Evolutionary conservation across 2,888 invertebrate species (phyloP).

Genomic region (Nasonia oneida): DNA sequence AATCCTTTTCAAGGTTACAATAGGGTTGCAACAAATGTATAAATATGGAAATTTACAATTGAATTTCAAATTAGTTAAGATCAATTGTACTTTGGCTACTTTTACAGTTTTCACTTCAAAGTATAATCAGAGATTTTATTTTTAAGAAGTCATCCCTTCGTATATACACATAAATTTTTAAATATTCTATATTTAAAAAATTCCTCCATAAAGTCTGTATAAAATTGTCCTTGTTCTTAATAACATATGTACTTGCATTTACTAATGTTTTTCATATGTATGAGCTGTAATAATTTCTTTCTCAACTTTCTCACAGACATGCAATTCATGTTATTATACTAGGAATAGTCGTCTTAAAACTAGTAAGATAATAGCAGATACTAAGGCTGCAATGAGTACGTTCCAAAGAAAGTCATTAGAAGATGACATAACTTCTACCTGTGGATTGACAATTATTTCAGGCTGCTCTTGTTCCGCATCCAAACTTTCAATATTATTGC

Average conservation of each 20-base stretch:
- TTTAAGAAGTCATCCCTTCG: not conserved
- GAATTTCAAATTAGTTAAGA: not conserved
- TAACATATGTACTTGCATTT: conserved; percentile 65
- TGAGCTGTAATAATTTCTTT: conserved; percentile 11
- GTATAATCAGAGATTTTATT: conserved; percentile 3
- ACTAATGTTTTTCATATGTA: conserved; percentile 41
- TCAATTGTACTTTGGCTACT: not conserved
- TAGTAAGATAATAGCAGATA: conserved; percentile 79
- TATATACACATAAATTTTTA: conserved; percentile 50
- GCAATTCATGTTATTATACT: conserved; percentile 73
- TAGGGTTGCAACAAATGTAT: not conserved
- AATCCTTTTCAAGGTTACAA: conserved; percentile 11
- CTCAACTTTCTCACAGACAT: conserved; percentile 17
- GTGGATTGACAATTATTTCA: conserved; percentile 74
- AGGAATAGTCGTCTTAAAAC: conserved; percentile 80
- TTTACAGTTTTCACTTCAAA: conserved; percentile 4
- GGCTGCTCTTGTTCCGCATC: conserved; percentile 68
- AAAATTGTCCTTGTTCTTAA: conserved; percentile 66
- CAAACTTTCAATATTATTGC: conserved; percentile 66
- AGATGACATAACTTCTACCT: conserved; percentile 74
- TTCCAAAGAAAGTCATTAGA: conserved; percentile 81
- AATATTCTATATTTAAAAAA: conserved; percentile 65
- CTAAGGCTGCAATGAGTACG: conserved; percentile 79
- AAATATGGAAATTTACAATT: conserved; percentile 32
- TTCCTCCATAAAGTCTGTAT: conserved; percentile 68